Evolutionary conservation across 2,113 vertebrate genomes (phyloP), one percentile per base, ranked within the genome.

Genomic region (Sorex araneus): DNA sequence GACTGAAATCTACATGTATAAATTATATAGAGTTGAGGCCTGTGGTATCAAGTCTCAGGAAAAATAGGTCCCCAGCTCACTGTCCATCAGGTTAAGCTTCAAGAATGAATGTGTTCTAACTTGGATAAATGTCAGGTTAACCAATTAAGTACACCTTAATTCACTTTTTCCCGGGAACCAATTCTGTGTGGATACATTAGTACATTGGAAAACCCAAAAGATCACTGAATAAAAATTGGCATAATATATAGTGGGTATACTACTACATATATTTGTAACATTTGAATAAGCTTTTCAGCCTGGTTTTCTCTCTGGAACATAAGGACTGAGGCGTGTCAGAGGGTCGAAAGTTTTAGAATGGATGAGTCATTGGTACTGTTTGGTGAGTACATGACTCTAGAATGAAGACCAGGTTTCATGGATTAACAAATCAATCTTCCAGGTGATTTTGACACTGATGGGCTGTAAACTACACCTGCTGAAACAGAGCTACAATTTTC

Each of bases 21-120:
- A 95, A 89, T 76, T 4, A 23, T 54, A 93, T 64, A 50, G 34
- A 40, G 36, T 92, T 34, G 2, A 95, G 23, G 81, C 87, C 54
- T 28, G 23, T 73, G 82, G 40, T 95, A 75, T 93, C 36, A 92
- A 90, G 28, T 81, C 71, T 93, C 15, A 47, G 0, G 77, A 83
- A 93, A 93, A 80, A 88, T 8, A 30, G 1, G n/a, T 85, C 27
- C 66, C 40, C 40, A 40, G 43, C 30, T 74, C 34, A 81, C 19
- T 11, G 74, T 30, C 71, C 1, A 3, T 27, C n/a, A 57, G 75
- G 12, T 19, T 36, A 91, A 80, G 47, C 87, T 6, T 30, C 47
- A 64, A 89, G 57, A 25, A 32, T 60, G 54, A 80, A 3, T 36
- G 1, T 25, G 6, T 32, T 73, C 40, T 60, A 67, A 57, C 36